Conservation (phyloP, 92 coral and sea anemone genomes). For the Chrysogorgia sp. region DNA sequence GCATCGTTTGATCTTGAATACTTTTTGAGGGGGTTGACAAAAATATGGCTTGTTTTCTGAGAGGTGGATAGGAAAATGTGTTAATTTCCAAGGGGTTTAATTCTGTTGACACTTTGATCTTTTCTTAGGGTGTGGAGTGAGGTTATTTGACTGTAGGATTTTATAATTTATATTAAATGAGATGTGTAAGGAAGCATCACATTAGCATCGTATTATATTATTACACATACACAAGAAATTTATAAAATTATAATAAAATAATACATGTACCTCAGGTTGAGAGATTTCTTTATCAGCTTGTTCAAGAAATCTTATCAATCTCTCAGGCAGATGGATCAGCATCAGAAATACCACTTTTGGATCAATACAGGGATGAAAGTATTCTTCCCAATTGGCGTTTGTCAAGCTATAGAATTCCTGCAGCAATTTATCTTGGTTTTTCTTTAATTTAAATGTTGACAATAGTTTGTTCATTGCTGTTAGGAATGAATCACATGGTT, state of each 20-base stretch:
- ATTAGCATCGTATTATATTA: too few species aligned
- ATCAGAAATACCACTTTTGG: neutral
- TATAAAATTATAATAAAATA: too few species aligned
- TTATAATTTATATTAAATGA: too few species aligned
- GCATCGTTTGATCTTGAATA: too few species aligned
- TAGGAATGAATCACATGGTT: conserved; percentile 16
- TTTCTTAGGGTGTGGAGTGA: too few species aligned
- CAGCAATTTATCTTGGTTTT: conserved; percentile 5
- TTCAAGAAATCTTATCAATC: neutral
- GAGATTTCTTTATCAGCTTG: neutral
- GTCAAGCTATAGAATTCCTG: conserved; percentile 28
- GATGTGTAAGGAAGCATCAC: neutral
- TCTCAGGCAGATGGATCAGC: neutral
- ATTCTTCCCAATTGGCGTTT: conserved; percentile 7
- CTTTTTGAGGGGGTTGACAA: too few species aligned
- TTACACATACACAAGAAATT: too few species aligned
- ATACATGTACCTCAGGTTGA: neutral
- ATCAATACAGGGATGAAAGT: conserved; percentile 7
- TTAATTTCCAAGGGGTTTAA: too few species aligned
- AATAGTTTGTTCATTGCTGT: neutral
- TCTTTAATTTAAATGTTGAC: conserved; percentile 2
- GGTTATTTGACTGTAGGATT: too few species aligned
- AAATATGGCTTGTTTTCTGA: too few species aligned
- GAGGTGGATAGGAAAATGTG: too few species aligned
- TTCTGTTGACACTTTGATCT: too few species aligned